Percentiles rank a stretch among this genome's conserved stretches.
Evolutionary conservation across 1,140 invertebrate species (phyloP).

Genomic region (Bombus fervidus): DNA sequence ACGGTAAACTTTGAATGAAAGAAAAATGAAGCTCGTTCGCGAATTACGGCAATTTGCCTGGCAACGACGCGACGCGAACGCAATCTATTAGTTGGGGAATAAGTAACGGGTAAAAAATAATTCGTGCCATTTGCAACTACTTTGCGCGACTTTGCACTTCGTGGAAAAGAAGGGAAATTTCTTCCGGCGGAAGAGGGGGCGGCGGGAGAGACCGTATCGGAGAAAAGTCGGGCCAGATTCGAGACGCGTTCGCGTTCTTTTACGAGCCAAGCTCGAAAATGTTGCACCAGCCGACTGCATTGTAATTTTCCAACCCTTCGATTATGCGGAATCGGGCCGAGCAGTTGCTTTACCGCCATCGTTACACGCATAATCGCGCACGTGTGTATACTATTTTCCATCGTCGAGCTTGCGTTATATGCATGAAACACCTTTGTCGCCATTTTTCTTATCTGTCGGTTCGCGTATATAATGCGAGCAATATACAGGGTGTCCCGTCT

Average conservation of each 20-base stretch:
- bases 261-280: background rate
- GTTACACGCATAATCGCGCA: conserved; percentile 49
- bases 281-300: background rate
- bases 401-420: background rate
- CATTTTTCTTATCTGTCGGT: too few species aligned
- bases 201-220: background rate
- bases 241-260: background rate
- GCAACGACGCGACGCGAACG: background rate
- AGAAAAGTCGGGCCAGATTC: background rate
- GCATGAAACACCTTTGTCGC: too few species aligned
- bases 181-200: rapidly evolving
- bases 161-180: background rate
- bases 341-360: background rate
- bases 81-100: background rate
- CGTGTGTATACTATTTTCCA: conserved; percentile 27
- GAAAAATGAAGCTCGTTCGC: background rate
- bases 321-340: conserved; percentile 43
- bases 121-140: conserved; percentile 13
- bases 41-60: conserved; percentile 19
- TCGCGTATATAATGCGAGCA: too few species aligned
- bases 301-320: conserved; percentile 49
- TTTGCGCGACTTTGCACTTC: background rate
- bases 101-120: background rate
- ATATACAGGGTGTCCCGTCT: too few species aligned
- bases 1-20: background rate